Percentiles rank a stretch among this genome's conserved stretches.
phyloP scores from a whole-genome alignment of 2,797 vertebrate species.

The Pseudocheirus occidentalis region DNA sequence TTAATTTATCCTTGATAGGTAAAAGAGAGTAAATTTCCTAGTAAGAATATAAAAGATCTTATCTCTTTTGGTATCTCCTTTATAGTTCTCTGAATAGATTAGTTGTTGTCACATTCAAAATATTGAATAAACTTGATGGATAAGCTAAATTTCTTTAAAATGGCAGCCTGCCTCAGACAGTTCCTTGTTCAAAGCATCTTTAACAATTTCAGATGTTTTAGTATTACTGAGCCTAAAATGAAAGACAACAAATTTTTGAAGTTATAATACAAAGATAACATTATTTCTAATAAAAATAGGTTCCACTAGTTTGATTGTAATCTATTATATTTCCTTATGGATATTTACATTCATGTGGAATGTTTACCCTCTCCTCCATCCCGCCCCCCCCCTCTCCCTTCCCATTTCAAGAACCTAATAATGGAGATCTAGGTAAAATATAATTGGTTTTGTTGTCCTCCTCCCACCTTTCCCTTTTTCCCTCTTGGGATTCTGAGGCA shows the following conservation, averaged over 20 bases:
- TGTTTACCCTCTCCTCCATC: background rate
- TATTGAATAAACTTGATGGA: constrained; percentile 48
- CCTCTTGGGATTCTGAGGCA: constrained; percentile 48
- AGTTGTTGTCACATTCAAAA: constrained; percentile 36
- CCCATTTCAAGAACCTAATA: constrained; percentile 57
- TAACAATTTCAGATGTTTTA: constrained; percentile 48
- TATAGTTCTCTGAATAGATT: constrained; percentile 41
- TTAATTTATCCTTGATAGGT: constrained; percentile 59
- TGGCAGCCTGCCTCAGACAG: constrained; percentile 18
- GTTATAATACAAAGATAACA: constrained; percentile 17
- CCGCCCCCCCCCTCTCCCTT: too few species aligned
- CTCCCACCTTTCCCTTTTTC: background rate
- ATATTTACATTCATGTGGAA: constrained; percentile 46
- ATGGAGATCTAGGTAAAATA: constrained; percentile 63
- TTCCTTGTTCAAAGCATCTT: constrained; percentile 16
- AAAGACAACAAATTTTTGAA: constrained; percentile 24
- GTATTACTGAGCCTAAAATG: constrained; percentile 46
- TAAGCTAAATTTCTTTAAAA: constrained; percentile 40
- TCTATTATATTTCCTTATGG: constrained; percentile 45
- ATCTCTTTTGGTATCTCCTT: constrained; percentile 55
- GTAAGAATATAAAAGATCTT: constrained; percentile 58
- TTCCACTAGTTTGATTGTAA: constrained; percentile 42
- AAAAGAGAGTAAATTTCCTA: constrained; percentile 48
- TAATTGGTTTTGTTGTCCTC: constrained; percentile 57
- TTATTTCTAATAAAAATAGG: constrained; percentile 20